Evolutionary conservation across 2,797 vertebrate species (phyloP).

Genomic region (Philypnodon macrostomus): DNA sequence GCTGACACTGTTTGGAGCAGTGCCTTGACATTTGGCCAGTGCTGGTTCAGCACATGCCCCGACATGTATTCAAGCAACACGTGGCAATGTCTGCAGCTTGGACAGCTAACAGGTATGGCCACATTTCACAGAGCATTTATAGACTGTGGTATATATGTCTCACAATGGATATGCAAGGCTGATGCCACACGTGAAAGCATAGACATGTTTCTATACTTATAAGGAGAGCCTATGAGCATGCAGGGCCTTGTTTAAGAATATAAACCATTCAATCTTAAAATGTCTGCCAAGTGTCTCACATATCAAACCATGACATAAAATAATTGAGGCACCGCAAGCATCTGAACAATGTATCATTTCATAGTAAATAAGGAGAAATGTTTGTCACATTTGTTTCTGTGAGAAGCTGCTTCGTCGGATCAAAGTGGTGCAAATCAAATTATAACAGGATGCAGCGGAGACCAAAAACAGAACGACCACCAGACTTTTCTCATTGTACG

Average conservation of each 20-base stretch:
- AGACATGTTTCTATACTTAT: not conserved
- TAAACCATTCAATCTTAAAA: not conserved
- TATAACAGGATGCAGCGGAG: slow-evolving; percentile 11
- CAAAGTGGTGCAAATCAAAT: slow-evolving; percentile 14
- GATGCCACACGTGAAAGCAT: no score
- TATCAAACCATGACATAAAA: slow-evolving; percentile 18
- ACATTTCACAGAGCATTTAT: not conserved
- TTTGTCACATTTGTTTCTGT: slow-evolving; percentile 10
- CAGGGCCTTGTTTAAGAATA: no score
- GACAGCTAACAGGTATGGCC: slow-evolving; percentile 6
- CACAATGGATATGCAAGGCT: no score
- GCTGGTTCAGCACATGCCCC: slow-evolving; percentile 16
- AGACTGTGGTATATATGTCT: no score
- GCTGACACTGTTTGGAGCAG: slow-evolving; percentile 20
- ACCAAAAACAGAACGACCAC: not conserved
- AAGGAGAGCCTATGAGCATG: not conserved
- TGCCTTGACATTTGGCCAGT: slow-evolving; percentile 7
- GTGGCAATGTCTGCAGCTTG: slow-evolving; percentile 23
- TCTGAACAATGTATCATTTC: slow-evolving; percentile 8
- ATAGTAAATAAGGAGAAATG: slow-evolving; percentile 22
- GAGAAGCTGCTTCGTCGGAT: slow-evolving; percentile 4
- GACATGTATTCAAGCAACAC: slow-evolving; percentile 15
- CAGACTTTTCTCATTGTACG: slow-evolving; percentile 9
- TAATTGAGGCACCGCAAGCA: slow-evolving; percentile 9
- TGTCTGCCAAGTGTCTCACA: not conserved